phyloP scores from a whole-genome alignment of 1,140 invertebrate species.

The Idris sp. region DNA sequence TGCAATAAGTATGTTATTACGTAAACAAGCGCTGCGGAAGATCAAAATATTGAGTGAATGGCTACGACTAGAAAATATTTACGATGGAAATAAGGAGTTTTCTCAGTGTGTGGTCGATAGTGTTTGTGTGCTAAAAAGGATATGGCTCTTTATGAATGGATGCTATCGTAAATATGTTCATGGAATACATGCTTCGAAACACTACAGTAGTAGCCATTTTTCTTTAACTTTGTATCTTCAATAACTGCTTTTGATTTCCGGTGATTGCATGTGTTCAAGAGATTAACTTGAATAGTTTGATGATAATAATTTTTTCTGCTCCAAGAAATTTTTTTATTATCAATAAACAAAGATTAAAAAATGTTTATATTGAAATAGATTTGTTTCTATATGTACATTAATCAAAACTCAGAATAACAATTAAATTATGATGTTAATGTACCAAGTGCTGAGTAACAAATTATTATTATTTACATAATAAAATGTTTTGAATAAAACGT shows the following conservation, averaged over 20 bases:
- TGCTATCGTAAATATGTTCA: conserved; percentile 44
- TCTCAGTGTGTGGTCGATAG: conserved; percentile 40
- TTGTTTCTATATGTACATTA: too few relatives aligned
- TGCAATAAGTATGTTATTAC: conserved; percentile 11
- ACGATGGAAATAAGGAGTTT: conserved; percentile 23
- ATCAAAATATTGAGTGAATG: conserved; percentile 47
- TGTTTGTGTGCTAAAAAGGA: conserved; percentile 37
- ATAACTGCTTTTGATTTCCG: conserved; percentile 10
- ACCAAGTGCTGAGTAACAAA: too few relatives aligned
- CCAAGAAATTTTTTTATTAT: too few relatives aligned
- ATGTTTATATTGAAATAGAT: too few relatives aligned
- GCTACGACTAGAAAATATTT: conserved; percentile 45
- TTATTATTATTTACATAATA: too few relatives aligned
- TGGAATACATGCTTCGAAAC: conserved; percentile 24
- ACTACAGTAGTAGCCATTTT: conserved; percentile 24
- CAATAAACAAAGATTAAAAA: too few relatives aligned
- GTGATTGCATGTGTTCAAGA: conserved; percentile 20
- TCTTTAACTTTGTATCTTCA: conserved; percentile 16
- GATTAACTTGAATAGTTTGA: too few relatives aligned
- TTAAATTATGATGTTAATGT: too few relatives aligned
- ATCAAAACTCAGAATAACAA: too few relatives aligned
- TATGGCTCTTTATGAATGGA: conserved; percentile 46
- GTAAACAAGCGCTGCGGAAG: conserved; percentile 1
- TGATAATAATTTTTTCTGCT: too few relatives aligned
- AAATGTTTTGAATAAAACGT: too few relatives aligned